Evolutionary conservation across 2,888 invertebrate species (phyloP), one percentile per base, ranked within the genome.

Genomic region (Archaeoteleia sp.): DNA sequence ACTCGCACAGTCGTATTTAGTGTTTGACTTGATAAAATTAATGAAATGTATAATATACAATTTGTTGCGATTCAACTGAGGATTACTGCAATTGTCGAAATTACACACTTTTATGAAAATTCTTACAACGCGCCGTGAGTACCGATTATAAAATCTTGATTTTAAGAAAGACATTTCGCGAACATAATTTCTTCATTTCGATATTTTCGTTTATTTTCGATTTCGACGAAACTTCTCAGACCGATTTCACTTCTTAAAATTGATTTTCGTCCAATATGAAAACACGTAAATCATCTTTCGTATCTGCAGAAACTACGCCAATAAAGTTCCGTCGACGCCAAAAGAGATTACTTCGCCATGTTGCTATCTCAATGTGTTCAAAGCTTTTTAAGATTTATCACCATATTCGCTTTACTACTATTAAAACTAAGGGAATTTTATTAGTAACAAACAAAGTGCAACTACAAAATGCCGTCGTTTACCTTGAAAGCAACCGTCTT

Each of bases 331-430:
- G 37, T 37, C 35, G 49, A 49, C 37, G 49, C 49, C 37, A 49
- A 49, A 49, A 49, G 37, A 49, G 49, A 49, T 49, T 49, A 49
- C 48, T 48, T 48, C 35, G 35, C 48, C 48, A 35, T 37, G 15
- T 37, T 49, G 27, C 27, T 49, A 49, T 49, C 49, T 49, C 35
- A 49, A 49, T 49, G 49, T 49, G 49, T 49, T 49, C 49, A 49
- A 37, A 37, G 49, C 49, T 49, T 49, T 37, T 25, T 25, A 37
- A 49, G 37, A 49, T 49, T 49, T 49, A 49, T 37, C 37, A 27
- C 37, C 49, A 49, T 49, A 37, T 49, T 35, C 37, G 37, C 37
- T 49, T 37, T 49, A 49, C 37, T 37, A 49, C 37, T 37, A 37
- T 37, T 37, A 37, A 42, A 49, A 37, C 10, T 10, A 27, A 37